Conservation (phyloP, 2,797 vertebrate species). For the Coregonus suidteri region DNA sequence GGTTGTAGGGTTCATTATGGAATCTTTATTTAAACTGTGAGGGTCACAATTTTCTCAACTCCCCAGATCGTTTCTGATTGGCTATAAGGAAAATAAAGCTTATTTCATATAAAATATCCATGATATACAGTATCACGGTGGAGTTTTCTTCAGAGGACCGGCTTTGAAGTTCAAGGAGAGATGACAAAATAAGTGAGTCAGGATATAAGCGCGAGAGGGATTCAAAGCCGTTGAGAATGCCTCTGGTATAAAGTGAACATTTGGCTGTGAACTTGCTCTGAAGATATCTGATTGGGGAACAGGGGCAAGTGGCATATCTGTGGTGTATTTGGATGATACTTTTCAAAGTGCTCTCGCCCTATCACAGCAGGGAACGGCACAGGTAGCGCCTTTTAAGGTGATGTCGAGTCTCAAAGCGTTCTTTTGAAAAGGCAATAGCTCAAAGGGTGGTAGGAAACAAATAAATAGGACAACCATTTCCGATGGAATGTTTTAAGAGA, state of each 20-base stretch:
- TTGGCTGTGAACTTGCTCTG: slow-evolving; percentile 47
- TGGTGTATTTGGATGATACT: slow-evolving; percentile 34
- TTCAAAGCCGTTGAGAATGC: slow-evolving; percentile 43
- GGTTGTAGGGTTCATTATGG: slow-evolving; percentile 68
- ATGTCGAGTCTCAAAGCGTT: neutral
- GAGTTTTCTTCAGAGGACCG: slow-evolving; percentile 26
- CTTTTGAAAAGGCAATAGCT: neutral
- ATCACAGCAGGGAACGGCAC: neutral
- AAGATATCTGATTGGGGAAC: slow-evolving; percentile 50
- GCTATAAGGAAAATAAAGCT: slow-evolving; percentile 53
- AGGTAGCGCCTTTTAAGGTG: neutral
- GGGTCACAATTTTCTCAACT: slow-evolving; percentile 46
- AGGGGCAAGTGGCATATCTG: slow-evolving; percentile 46
- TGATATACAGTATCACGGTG: slow-evolving; percentile 65
- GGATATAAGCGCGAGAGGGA: slow-evolving; percentile 31
- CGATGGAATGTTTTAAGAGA: slow-evolving; percentile 2
- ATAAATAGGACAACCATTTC: neutral
- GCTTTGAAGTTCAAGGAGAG: slow-evolving; percentile 71
- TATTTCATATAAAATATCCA: slow-evolving; percentile 39
- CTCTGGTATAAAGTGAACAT: slow-evolving; percentile 51
- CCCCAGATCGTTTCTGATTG: slow-evolving; percentile 58
- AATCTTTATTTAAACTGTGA: slow-evolving; percentile 64
- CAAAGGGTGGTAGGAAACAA: neutral
- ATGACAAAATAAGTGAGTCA: slow-evolving; percentile 46
- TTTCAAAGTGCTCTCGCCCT: neutral